These are phyloP conservation scores for Operophtera brumata DNA, from an alignment of 2,888 invertebrate genomes.

Conservation along the genomic window DNA sequence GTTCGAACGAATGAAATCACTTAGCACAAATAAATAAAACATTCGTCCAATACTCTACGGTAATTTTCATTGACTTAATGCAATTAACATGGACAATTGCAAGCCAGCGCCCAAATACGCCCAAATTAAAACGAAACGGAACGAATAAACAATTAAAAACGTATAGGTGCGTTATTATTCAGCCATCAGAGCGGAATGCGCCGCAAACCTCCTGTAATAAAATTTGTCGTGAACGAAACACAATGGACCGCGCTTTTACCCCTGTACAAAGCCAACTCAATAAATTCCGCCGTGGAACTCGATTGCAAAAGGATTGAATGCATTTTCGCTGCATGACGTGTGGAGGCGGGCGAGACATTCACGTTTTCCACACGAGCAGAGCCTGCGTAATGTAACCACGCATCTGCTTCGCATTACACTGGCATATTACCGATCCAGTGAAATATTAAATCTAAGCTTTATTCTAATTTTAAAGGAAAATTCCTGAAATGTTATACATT, in stretches of 20 bases:
- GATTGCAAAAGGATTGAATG: constrained; percentile 66
- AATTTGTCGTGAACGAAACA: constrained; percentile 59
- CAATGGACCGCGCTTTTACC: constrained; percentile 57
- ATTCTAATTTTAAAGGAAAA: not conserved
- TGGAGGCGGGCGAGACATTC: constrained; percentile 37
- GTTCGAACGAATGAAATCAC: not conserved
- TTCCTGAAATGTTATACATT: not conserved
- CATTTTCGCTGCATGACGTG: constrained; percentile 60
- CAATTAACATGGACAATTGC: constrained; percentile 2
- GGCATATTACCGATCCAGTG: not conserved
- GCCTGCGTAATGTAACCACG: constrained; percentile 7
- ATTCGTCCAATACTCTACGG: not conserved
- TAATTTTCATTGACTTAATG: constrained; percentile 3
- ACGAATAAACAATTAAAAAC: constrained; percentile 16
- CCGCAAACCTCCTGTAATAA: constrained; percentile 44
- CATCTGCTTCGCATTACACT: not conserved
- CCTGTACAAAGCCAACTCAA: constrained; percentile 69
- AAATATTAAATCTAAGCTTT: not conserved
- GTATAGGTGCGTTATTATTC: constrained; percentile 27
- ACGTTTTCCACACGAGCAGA: constrained; percentile 29
- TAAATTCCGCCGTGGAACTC: constrained; percentile 60
- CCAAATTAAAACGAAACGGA: constrained; percentile 8
- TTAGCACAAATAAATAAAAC: not conserved
- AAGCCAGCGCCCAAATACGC: not conserved
- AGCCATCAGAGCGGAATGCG: constrained; percentile 35